Percentiles rank a stretch among this genome's conserved stretches.
phyloP scores from a whole-genome alignment of 2,888 invertebrate species.

The Andrena chrysosceles region DNA sequence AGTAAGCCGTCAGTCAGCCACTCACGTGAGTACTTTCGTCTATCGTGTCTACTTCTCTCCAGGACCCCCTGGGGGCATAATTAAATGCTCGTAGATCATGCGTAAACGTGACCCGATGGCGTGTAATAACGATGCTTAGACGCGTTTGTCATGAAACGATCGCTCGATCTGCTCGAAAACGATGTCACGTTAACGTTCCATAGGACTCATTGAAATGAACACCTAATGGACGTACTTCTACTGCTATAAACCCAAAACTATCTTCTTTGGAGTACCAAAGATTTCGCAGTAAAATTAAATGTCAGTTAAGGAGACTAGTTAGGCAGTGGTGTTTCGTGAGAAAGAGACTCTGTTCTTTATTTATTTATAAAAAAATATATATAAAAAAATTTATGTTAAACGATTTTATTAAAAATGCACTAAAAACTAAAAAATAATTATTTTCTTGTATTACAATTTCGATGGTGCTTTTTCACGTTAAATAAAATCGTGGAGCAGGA shows the following conservation, averaged over 20 bases:
- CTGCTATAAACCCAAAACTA: not conserved
- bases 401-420: no score
- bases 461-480: no score
- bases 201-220: slow-evolving; percentile 11
- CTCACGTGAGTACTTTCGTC: slow-evolving; percentile 24
- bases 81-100: slow-evolving; percentile 55
- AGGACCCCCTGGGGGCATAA: slow-evolving; percentile 32
- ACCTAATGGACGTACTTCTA: not conserved
- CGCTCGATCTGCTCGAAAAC: not conserved
- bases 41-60: slow-evolving; percentile 33
- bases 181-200: no score
- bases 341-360: no score
- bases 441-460: no score
- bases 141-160: slow-evolving; percentile 38
- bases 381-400: no score
- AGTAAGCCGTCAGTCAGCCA: slow-evolving; percentile 36
- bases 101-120: slow-evolving; percentile 27
- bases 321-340: no score
- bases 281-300: not conserved
- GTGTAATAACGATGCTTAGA: slow-evolving; percentile 40
- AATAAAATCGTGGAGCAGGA: no score
- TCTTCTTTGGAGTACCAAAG: not conserved
- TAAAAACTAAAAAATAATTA: no score
- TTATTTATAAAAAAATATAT: no score
- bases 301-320: not conserved